phyloP scores from a whole-genome alignment of 2,113 vertebrate genomes.

The Panurus biarmicus region DNA sequence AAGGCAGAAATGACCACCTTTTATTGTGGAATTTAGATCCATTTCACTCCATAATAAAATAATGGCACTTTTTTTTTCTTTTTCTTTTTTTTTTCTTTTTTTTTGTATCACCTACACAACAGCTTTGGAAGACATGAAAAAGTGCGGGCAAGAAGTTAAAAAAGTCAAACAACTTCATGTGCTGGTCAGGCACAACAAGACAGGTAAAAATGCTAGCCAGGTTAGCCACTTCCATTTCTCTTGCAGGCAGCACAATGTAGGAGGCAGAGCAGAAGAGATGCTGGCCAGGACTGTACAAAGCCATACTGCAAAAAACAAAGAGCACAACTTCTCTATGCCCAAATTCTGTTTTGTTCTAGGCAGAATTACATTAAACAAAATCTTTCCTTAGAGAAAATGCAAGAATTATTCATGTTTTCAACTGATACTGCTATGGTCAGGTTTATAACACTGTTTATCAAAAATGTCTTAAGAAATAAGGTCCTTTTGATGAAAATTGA shows the following conservation, averaged over 20 bases:
- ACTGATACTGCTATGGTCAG: neutral
- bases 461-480: neutral
- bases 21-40: neutral
- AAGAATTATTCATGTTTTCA: neutral
- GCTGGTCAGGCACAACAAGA: neutral
- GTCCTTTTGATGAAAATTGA: neutral
- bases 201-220: neutral
- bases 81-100: too few relatives aligned
- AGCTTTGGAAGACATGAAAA: neutral
- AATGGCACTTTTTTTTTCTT: neutral
- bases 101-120: neutral
- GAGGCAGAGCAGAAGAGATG: neutral
- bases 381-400: neutral
- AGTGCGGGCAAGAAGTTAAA: neutral
- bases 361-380: neutral
- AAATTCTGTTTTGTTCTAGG: neutral
- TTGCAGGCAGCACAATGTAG: neutral
- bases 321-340: neutral
- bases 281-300: neutral
- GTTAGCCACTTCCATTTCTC: neutral
- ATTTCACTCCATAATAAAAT: neutral
- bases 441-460: neutral
- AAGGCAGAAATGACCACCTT: neutral
- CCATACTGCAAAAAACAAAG: neutral
- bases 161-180: neutral